phyloP scores from a whole-genome alignment of 2,113 vertebrate species.

The Fregata magnificens region DNA sequence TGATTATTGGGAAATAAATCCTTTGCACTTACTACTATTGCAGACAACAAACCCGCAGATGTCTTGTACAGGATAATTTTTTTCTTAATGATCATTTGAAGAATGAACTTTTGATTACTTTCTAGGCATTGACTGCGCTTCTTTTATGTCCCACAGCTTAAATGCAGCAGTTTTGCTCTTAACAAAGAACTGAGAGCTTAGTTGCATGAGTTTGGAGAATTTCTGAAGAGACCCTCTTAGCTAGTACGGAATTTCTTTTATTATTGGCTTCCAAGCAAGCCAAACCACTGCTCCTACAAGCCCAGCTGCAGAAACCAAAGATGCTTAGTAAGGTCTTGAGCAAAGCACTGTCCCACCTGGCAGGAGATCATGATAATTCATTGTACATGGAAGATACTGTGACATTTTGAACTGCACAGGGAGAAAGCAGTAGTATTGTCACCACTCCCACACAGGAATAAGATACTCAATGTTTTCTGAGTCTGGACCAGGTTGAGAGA shows the following conservation, averaged over 20 bases:
- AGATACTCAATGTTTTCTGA: background rate
- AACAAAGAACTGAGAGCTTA: background rate
- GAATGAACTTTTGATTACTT: conserved; percentile 37
- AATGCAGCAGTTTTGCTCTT: conserved; percentile 7
- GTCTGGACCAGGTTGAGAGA: background rate
- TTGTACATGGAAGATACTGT: background rate
- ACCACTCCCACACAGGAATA: background rate
- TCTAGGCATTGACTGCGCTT: conserved; percentile 27
- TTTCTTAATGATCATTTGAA: background rate
- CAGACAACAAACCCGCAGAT: background rate
- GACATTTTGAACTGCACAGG: background rate
- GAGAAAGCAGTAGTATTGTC: background rate
- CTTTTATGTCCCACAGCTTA: conserved; percentile 22
- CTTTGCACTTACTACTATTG: background rate
- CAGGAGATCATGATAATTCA: background rate
- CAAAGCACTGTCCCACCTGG: background rate
- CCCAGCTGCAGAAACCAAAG: conserved; percentile 15
- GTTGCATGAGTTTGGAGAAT: background rate
- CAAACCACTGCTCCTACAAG: background rate
- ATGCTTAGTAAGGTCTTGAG: background rate
- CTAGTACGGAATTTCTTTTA: background rate
- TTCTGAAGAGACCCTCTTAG: background rate
- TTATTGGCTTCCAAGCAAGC: background rate
- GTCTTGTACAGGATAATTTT: background rate
- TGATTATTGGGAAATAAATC: conserved; percentile 27